Base-by-base conservation (phyloP, 2,113 vertebrate species). In the Tylochromis polylepis region DNA sequence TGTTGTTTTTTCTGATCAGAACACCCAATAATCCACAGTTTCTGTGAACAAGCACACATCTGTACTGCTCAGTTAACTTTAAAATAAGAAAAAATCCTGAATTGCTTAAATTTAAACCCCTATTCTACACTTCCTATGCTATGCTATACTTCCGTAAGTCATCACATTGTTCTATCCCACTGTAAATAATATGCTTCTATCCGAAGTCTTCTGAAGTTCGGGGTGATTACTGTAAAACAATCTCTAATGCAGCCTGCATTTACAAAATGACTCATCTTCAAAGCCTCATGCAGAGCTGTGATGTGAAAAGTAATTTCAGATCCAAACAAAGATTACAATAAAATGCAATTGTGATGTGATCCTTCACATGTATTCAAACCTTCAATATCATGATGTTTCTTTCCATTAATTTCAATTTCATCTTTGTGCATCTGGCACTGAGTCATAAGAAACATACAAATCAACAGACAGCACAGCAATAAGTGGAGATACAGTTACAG, bases 291-390 rank as follows among this genome's bases (percentile, higher is more conserved):
- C 4, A 7, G 29, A 58, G 31, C 57, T 20, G 80, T 31, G 80
- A 70, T 72, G 58, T 16, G 81, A 79, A 82, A 86, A 88, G 81
- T 70, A 2, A 29, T 90, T 84, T 29, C 36, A 79, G 72, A 87
- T 83, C 79, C 22, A 77, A 81, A 70, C 51, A 43, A 65, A 72
- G 88, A 87, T 80, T 72, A 53, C 56, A 88, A 43, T 85, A 51
- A 86, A 77, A 88, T 70, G 10, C 14, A 24, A 27, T 49, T 34
- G 56, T 78, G 8, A 82, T 57, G 55, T 12, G 81, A 88, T 43
- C 20, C 29, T 80, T 82, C 84, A 83, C 87, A 83, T 84, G 53
- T 88, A 82, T 90, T 70, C 60, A 41, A 59, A 18, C n/a, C 36
- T 60, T 43, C 24, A 60, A 4, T 46, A 55, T 80, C 88, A 80